A percentile compares a stretch with the other conserved stretches of the same genome.
phyloP scores from a whole-genome alignment of 1,140 invertebrate genomes.

The Schlechtendalia chinensis region DNA sequence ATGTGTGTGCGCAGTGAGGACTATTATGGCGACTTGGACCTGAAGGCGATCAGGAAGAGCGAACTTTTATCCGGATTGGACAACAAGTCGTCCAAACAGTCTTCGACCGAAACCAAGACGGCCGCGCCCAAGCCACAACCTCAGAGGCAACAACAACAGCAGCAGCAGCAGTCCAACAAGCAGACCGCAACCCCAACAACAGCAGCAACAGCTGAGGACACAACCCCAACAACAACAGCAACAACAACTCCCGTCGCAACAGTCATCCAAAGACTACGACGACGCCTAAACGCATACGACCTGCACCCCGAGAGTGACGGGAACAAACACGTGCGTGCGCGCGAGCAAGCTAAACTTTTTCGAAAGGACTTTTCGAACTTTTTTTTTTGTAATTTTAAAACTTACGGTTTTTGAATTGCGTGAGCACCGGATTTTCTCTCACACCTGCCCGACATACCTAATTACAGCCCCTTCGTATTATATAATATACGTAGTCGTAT shows the following conservation, averaged over 20 bases:
- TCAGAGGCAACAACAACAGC: constrained; percentile 5
- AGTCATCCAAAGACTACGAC: constrained; percentile 41
- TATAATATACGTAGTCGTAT: neutral
- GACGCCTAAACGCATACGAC: constrained; percentile 16
- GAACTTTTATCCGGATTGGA: constrained; percentile 78
- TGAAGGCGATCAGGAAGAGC: constrained; percentile 90
- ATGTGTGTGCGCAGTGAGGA: constrained; percentile 72
- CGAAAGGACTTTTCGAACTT: neutral
- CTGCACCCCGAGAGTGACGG: neutral
- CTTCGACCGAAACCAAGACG: neutral
- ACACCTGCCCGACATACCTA: neutral
- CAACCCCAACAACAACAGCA: constrained; percentile 23
- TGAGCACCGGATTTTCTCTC: neutral
- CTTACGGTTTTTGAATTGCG: constrained; percentile 33
- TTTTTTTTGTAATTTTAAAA: constrained; percentile 25
- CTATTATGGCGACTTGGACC: constrained; percentile 91
- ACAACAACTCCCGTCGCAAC: neutral
- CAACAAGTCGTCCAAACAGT: constrained; percentile 54
- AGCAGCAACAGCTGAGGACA: neutral
- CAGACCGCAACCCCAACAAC: constrained; percentile 24
- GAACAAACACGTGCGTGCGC: neutral
- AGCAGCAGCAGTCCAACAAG: constrained; percentile 16
- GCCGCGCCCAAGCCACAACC: constrained; percentile 22
- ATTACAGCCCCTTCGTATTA: neutral
- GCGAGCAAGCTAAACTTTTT: neutral